Evolutionary conservation across 2,113 vertebrate species (phyloP).

Genomic region (Taurulus bubalis): DNA sequence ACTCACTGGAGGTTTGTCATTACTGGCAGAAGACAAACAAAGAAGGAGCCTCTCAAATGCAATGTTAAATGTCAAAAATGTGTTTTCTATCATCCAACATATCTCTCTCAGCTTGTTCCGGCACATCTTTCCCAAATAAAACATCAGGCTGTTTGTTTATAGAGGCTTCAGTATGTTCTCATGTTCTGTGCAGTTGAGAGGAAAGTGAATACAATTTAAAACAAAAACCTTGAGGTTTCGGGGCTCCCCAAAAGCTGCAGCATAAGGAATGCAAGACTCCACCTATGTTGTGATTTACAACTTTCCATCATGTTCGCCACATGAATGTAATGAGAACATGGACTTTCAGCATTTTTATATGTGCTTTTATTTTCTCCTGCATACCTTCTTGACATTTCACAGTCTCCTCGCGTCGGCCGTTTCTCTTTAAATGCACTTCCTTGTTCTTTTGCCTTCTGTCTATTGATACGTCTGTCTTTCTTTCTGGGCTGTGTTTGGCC

Average conservation of each 20-base stretch:
- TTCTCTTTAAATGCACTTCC: conserved; percentile 20
- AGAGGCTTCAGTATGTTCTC: conserved; percentile 13
- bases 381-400: conserved; percentile 39
- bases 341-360: conserved; percentile 24
- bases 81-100: neutral
- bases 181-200: conserved; percentile 5
- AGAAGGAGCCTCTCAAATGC: neutral
- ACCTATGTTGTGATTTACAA: conserved; percentile 43
- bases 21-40: conserved; percentile 8
- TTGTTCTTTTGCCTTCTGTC: conserved; percentile 38
- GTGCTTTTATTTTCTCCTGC: neutral
- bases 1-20: conserved; percentile 22
- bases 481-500: conserved; percentile 74
- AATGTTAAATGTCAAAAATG: neutral
- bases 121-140: neutral
- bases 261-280: conserved; percentile 27
- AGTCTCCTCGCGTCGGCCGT: conserved; percentile 10
- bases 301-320: conserved; percentile 19
- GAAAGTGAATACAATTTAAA: neutral
- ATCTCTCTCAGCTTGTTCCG: neutral
- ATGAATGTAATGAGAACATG: conserved; percentile 32
- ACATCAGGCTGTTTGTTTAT: conserved; percentile 3
- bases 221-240: neutral
- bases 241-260: conserved; percentile 11
- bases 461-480: conserved; percentile 58